Evolutionary conservation across 2,797 vertebrate genomes (phyloP).

Genomic region (Sebastes diaconus): DNA sequence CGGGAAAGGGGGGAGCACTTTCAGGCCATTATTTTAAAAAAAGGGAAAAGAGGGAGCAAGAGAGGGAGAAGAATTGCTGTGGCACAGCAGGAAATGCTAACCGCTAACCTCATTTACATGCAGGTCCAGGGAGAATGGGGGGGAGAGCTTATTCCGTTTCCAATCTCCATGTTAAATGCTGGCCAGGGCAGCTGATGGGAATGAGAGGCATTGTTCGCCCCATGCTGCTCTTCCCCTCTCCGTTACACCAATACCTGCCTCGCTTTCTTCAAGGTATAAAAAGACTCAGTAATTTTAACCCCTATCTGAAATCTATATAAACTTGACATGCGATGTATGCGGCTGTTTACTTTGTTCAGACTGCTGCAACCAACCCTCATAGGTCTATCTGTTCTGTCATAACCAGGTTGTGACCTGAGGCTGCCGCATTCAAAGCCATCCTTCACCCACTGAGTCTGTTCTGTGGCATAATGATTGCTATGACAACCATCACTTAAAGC

Average conservation of each 20-base stretch:
- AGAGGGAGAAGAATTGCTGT: conserved; percentile 73
- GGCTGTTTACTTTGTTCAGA: conserved; percentile 63
- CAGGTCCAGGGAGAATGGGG: conserved; percentile 82
- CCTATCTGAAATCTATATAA: conserved; percentile 50
- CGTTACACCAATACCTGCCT: conserved; percentile 74
- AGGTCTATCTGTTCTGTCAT: conserved; percentile 71
- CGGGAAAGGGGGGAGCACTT: conserved; percentile 72
- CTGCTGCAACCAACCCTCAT: conserved; percentile 58
- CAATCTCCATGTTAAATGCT: conserved; percentile 87
- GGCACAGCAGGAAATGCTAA: conserved; percentile 82
- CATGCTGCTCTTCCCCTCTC: conserved; percentile 64
- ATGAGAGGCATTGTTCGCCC: conserved; percentile 80
- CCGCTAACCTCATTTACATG: conserved; percentile 86
- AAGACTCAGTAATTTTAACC: conserved; percentile 57
- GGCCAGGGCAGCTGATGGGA: conserved; percentile 83
- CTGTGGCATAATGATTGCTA: conserved; percentile 84
- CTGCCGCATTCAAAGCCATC: conserved; percentile 81
- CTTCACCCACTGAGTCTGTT: conserved; percentile 80
- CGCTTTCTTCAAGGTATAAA: conserved; percentile 59
- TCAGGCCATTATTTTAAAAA: conserved; percentile 71
- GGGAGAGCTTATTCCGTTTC: conserved; percentile 83
- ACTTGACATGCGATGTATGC: conserved; percentile 49
- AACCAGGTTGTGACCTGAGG: conserved; percentile 82
- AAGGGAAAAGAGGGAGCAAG: conserved; percentile 49
- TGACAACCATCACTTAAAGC: conserved; percentile 86